Conservation (phyloP, 2,113 vertebrate genomes). For the Myiozetetes cayanensis region DNA sequence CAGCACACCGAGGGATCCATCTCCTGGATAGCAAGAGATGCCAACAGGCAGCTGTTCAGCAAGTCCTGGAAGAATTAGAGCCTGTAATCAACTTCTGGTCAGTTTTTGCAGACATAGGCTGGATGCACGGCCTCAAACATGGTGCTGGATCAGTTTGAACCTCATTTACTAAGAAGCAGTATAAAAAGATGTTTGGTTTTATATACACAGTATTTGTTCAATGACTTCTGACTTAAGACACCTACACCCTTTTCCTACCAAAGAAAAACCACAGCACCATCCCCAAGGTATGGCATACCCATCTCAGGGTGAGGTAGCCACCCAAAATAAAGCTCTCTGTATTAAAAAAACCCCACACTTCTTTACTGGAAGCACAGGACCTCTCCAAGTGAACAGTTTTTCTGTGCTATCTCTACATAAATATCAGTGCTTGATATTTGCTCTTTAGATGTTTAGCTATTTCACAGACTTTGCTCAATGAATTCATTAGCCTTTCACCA, state of each 20-base stretch:
- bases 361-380: background rate
- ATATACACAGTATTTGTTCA: background rate
- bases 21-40: background rate
- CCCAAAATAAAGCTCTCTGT: background rate
- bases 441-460: conserved; percentile 7
- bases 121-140: background rate
- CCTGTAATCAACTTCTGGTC: conserved; percentile 1
- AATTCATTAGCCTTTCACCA: conserved; percentile 25
- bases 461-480: background rate
- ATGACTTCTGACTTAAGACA: background rate
- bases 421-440: conserved; percentile 36
- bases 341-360: background rate
- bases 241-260: background rate
- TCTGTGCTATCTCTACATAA: conserved; percentile 17
- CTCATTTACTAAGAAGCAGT: background rate
- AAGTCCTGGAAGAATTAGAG: conserved; percentile 19
- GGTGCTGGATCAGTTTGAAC: background rate
- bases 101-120: background rate
- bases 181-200: background rate
- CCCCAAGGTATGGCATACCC: background rate
- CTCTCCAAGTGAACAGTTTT: background rate
- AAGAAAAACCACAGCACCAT: background rate
- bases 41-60: background rate
- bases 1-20: background rate
- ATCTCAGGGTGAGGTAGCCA: background rate